phyloP scores from a whole-genome alignment of 2,797 vertebrate genomes.

The Kryptopterus vitreolus region DNA sequence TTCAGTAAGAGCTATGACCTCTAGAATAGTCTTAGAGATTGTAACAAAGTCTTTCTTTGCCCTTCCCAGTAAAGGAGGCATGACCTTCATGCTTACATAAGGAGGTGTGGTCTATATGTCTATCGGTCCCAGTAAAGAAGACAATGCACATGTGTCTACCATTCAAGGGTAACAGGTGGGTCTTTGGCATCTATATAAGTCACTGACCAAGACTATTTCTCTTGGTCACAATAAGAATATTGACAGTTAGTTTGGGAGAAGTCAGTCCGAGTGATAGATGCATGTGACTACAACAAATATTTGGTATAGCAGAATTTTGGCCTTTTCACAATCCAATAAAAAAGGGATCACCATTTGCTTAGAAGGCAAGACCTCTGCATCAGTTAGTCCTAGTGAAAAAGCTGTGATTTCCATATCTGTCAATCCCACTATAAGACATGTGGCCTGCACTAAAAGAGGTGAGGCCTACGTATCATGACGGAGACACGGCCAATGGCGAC shows the following conservation, averaged over 20 bases:
- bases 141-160: not conserved
- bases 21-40: too few relatives aligned
- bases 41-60: too few relatives aligned
- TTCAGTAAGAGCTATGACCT: not conserved
- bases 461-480: too few relatives aligned
- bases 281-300: too few relatives aligned
- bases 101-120: not conserved
- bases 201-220: not conserved
- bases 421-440: not conserved
- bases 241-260: not conserved
- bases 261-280: not conserved
- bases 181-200: not conserved
- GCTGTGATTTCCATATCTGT: not conserved
- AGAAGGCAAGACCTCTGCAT: not conserved
- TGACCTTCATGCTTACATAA: not conserved
- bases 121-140: not conserved
- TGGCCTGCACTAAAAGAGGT: not conserved
- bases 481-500: not conserved
- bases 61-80: not conserved
- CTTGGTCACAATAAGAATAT: not conserved
- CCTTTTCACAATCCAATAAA: too few relatives aligned
- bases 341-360: too few relatives aligned
- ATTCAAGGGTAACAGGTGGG: not conserved
- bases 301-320: too few relatives aligned
- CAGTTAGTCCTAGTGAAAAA: not conserved